These are phyloP conservation scores for Myiozetetes cayanensis DNA, from an alignment of 2,113 vertebrate genomes.

Conservation along the genomic window DNA sequence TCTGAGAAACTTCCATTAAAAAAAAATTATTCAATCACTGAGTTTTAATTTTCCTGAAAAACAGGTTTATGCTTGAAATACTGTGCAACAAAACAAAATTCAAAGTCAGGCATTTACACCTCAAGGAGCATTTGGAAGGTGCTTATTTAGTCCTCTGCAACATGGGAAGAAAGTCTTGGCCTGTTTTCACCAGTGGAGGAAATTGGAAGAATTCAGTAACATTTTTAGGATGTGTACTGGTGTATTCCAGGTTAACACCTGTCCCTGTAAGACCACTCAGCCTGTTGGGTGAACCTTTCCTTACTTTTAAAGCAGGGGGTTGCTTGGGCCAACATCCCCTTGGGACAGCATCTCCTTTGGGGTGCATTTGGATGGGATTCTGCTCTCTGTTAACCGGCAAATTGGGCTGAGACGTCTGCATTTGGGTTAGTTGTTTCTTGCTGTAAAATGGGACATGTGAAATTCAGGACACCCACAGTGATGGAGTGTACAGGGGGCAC, in stretches of 20 bases:
- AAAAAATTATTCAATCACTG: neutral
- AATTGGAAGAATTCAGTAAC: neutral
- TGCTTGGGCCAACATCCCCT: too few species aligned
- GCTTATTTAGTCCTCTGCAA: neutral
- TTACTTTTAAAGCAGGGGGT: neutral
- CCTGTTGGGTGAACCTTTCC: neutral
- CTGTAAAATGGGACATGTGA: neutral
- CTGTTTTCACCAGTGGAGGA: neutral
- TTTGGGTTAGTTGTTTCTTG: neutral
- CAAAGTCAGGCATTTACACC: neutral
- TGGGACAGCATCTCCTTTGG: neutral
- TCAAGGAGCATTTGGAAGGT: neutral
- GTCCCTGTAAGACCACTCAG: neutral
- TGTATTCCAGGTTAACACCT: neutral
- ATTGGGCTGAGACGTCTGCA: neutral
- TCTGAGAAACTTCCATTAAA: neutral
- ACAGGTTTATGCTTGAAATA: conserved; percentile 28
- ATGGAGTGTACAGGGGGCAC: neutral
- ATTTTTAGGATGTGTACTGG: neutral
- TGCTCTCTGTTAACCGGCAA: neutral
- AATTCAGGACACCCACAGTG: accelerated
- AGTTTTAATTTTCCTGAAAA: conserved; percentile 52
- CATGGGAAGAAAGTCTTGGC: neutral
- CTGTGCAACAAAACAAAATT: neutral
- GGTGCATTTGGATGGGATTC: neutral